Conservation (phyloP, 2,888 invertebrate species). For the Aphidius colemani region DNA sequence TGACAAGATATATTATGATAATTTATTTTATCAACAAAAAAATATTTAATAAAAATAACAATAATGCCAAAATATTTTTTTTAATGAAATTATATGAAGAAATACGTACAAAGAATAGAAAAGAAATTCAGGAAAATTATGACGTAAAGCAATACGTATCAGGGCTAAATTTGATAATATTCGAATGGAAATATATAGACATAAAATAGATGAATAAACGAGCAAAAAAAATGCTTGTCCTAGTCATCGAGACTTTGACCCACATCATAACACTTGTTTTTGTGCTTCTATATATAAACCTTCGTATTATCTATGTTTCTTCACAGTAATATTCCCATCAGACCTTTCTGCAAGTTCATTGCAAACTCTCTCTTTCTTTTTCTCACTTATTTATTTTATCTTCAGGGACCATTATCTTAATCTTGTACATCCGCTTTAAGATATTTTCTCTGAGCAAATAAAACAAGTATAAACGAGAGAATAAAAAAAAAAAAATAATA, state of each 20-base stretch:
- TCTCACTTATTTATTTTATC: constrained; percentile 24
- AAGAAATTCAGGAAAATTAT: too few relatives aligned
- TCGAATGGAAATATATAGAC: too few relatives aligned
- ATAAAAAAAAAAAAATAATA: neutral
- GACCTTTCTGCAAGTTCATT: too few relatives aligned
- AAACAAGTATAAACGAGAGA: constrained; percentile 3
- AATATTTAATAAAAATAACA: too few relatives aligned
- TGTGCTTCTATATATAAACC: constrained; percentile 41
- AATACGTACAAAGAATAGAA: too few relatives aligned
- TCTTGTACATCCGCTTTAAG: constrained; percentile 59
- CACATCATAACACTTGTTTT: constrained; percentile 58
- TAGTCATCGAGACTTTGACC: constrained; percentile 57
- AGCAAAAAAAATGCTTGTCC: constrained; percentile 44
- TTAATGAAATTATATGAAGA: too few relatives aligned
- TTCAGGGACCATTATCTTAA: constrained; percentile 58
- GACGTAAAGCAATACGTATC: too few relatives aligned
- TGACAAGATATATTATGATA: too few relatives aligned
- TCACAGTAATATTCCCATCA: constrained; percentile 32
- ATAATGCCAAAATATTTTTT: too few relatives aligned
- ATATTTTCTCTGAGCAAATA: constrained; percentile 33
- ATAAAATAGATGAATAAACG: neutral
- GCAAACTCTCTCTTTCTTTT: too few relatives aligned
- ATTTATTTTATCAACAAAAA: too few relatives aligned
- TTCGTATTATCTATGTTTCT: constrained; percentile 43
- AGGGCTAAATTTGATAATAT: neutral